A percentile compares a stretch with the other conserved stretches of the same genome.
Evolutionary conservation across 2,113 vertebrate genomes (phyloP).

Genomic region (Rhadina sibilatrix): DNA sequence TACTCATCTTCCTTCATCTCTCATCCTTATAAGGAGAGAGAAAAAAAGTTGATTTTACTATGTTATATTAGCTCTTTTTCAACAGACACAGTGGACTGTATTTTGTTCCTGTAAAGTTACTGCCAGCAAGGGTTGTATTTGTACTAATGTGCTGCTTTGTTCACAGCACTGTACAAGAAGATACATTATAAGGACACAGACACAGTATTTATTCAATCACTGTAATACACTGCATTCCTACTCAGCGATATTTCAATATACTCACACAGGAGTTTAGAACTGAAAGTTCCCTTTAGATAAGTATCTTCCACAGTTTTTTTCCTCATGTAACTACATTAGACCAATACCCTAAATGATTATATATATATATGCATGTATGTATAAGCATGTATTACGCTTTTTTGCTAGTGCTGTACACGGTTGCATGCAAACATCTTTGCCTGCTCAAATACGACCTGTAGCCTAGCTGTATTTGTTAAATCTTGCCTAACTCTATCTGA

Average conservation of each 20-base stretch:
- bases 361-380: neutral
- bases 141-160: neutral
- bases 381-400: neutral
- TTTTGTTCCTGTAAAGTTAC: neutral
- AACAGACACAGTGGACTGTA: neutral
- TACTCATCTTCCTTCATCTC: neutral
- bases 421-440: neutral
- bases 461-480: neutral
- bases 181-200: neutral
- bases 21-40: neutral
- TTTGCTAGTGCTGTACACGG: neutral
- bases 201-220: neutral
- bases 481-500: constrained; percentile 17
- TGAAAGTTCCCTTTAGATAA: neutral
- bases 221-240: neutral
- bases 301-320: neutral
- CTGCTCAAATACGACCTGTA: neutral
- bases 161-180: neutral
- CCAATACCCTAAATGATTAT: fast-evolving
- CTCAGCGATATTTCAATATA: neutral
- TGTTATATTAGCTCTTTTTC: neutral
- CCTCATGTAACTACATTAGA: neutral
- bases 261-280: neutral
- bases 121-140: neutral
- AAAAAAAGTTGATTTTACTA: neutral